Evolutionary conservation across 2,888 invertebrate genomes (phyloP), one percentile per base, ranked within the genome.

Genomic region (Ophonus ardosiacus): DNA sequence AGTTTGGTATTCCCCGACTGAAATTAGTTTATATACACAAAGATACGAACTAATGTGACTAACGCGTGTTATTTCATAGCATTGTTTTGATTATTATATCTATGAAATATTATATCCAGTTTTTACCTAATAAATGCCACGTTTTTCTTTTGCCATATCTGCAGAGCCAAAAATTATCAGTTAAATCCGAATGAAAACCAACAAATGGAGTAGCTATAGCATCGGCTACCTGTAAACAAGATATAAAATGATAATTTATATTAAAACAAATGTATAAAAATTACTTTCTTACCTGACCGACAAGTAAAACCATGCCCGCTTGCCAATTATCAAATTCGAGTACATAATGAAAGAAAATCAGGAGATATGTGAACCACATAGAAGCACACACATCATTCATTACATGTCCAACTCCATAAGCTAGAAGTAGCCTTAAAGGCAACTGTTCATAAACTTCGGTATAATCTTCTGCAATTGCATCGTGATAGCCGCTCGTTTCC

Each of bases 321-420:
- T 94, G 93, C 86, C 93, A 91, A 71, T 93, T 93, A 88, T 91
- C 92, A 88, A 94, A 94, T 88, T 93, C 92, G 38, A 94, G 90
- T 7, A 94, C 94, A 87, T 93, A 90, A 89, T 94, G 93, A 89
- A 97, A 96, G 91, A 95, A 98, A 38, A 98, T 95, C 88, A 98
- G 92, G 76, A 98, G 93, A 91, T 98, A 98, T 0, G 97, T 97
- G 91, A 98, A 98, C 98, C 98, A 98, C 94, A 98, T 96, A 84
- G 97, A 96, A 31, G 98, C 97, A 91, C 97, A 97, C 31, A 98
- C 94, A 92, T 98, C 98, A 91, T 98, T 98, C 87, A 98, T 92
- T 56, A 98, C 95, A 91, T 98, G 98, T 0, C 98, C 98, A 63
- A 97, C 93, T 21, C 94, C 93, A 90, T 95, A 97, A 0, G 94